Base-by-base conservation (phyloP, 2,888 invertebrate genomes). In the Coronaproctus castanopsis region DNA sequence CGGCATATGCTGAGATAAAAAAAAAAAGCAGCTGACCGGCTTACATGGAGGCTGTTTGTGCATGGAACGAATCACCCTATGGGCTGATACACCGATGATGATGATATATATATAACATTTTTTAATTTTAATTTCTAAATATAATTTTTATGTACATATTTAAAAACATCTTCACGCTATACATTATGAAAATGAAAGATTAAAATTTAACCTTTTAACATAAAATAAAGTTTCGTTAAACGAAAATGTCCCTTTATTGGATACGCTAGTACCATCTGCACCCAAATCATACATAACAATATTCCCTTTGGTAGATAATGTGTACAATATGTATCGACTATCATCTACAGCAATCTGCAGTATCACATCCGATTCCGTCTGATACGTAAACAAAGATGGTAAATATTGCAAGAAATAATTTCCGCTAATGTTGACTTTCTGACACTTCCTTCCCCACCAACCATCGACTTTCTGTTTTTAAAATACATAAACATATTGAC, bases 401-500 rank as follows among this genome's bases (percentile, higher is more conserved):
- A 95, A 81, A 64, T 95, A 75, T 70, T 86, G 90, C 52, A 92
- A 90, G 23, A 95, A 74, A 3, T 85, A 77, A 64, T 87, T 85
- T 61, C 86, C 88, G 0, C 96, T 93, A 70, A 92, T 90, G 72
- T 97, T 96, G 1, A 93, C 79, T 76, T 93, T 96, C 71, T 87
- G 86, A 71, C 92, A 96, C 65, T 91, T 85, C 72, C 90, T 87
- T 21, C 91, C 89, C 55, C 55, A 59, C 59, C 59, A 59, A 20
- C 59, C 36, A 36, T 14, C 36, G 36, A 36, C 14, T 36, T 36
- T 59, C 56, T 59, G 52, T 52, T 65, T 61, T 63, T 58, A 24
- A 59, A 62, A 57, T 21, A 58, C 58, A 10, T 18, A 10, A 48
- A 2, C 10, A 50, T n/a, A 57, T 10, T 20, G 61, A 53, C 21